These are phyloP conservation scores for Synanthedon formicaeformis DNA, from an alignment of 2,888 invertebrate genomes.

Conservation along the genomic window DNA sequence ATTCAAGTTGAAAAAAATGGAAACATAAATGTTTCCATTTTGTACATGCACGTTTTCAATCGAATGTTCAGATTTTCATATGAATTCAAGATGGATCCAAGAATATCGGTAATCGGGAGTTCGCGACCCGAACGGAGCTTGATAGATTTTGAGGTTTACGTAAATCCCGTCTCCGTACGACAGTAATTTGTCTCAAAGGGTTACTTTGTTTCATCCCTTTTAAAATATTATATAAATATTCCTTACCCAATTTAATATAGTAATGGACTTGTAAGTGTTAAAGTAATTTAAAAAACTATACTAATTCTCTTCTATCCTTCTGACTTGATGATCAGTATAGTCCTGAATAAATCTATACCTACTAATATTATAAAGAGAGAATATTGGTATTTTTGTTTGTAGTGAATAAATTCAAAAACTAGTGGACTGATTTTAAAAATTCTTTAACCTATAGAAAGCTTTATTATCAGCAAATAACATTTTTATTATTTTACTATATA, in stretches of 20 bases:
- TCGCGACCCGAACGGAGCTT: slow-evolving; percentile 7
- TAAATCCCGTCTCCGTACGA: slow-evolving; percentile 19
- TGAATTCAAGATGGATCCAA: slow-evolving; percentile 10
- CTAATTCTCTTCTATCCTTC: no score
- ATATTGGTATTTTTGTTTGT: no score
- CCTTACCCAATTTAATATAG: background rate
- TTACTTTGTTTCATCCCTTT: slow-evolving; percentile 22
- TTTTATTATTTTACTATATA: no score
- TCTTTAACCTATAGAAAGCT: no score
- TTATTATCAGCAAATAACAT: no score
- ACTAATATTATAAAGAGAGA: no score
- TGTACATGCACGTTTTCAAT: slow-evolving; percentile 17
- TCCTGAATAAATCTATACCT: no score
- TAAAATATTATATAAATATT: background rate
- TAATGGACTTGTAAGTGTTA: background rate
- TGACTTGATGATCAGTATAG: no score
- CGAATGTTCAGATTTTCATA: slow-evolving; percentile 21
- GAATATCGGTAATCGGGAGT: slow-evolving; percentile 13
- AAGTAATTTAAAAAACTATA: no score
- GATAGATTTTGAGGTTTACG: slow-evolving; percentile 25
- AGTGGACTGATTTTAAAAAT: no score
- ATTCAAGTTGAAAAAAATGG: no score
- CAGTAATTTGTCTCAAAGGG: slow-evolving; percentile 24
- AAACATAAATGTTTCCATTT: background rate
- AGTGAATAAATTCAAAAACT: no score